These are phyloP conservation scores for Bellardia bayeri DNA, from an alignment of 2,888 invertebrate genomes.

Conservation along the genomic window DNA sequence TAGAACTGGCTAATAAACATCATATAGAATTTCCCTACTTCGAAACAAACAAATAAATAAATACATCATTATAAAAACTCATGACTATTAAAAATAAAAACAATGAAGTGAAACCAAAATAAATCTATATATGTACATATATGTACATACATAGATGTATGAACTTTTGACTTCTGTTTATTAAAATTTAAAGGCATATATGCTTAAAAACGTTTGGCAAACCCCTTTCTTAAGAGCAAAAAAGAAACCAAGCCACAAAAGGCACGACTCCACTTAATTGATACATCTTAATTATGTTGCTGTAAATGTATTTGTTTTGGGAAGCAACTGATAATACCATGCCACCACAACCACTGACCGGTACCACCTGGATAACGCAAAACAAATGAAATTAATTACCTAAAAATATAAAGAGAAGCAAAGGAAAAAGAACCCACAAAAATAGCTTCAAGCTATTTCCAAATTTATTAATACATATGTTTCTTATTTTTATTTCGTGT, in stretches of 20 bases:
- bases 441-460: constrained; percentile 50
- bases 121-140: too few relatives aligned
- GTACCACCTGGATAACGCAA: constrained; percentile 65
- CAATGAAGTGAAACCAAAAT: constrained; percentile 14
- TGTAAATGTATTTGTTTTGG: constrained; percentile 36
- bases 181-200: constrained; percentile 7
- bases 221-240: neutral
- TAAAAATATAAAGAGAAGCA: constrained; percentile 25
- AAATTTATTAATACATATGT: constrained; percentile 38
- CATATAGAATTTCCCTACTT: constrained; percentile 12
- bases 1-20: constrained; percentile 39
- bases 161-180: constrained; percentile 71
- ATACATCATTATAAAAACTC: constrained; percentile 13
- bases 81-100: neutral
- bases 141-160: too few relatives aligned
- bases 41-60: constrained; percentile 13
- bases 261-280: constrained; percentile 64
- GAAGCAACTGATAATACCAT: constrained; percentile 57
- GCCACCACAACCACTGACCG: constrained; percentile 44
- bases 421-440: constrained; percentile 7
- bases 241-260: constrained; percentile 40
- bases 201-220: neutral
- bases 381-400: constrained; percentile 72
- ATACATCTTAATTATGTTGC: constrained; percentile 69
- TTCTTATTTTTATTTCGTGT: constrained; percentile 17